Base-by-base conservation (phyloP, 2,888 invertebrate genomes). In the Nysson spinosus region DNA sequence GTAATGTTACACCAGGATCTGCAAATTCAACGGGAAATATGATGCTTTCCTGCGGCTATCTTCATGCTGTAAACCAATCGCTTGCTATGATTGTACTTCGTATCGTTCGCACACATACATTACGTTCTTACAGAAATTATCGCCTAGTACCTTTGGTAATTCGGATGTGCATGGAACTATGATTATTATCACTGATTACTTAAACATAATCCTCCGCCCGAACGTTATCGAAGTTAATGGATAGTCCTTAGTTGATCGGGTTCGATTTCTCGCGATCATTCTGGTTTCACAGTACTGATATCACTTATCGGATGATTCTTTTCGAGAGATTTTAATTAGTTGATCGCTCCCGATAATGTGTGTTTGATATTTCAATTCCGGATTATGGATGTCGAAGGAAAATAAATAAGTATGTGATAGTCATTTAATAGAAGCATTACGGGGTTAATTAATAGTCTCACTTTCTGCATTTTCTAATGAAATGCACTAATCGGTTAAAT, bases 141-240 rank as follows among this genome's bases (percentile, higher is more conserved):
- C 60, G 43, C 57, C 74, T 75, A 73, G 62, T 66, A 77, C 77
- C 82, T 84, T 85, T 84, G 85, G 82, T 85, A 84, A 83, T 84
- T 83, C 79, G 82, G 83, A 80, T 82, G 83, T 83, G 84, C 84
- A 82, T 85, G 84, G 83, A 85, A 85, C 85, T 85, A 83, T 84
- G 79, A 81, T 84, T 81, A 81, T 84, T 83, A 83, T 83, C 83
- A 82, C 81, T 83, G 81, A 78, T 80, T 68, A 51, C 67, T 80
- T 80, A 77, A 69, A 64, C 65, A 72, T 78, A 75, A 72, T 72
- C 68, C 61, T 46, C 17, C 47, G 46, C 40, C 35, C 54, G 39
- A 22, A 24, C 24, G 34, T 11, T 11, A 28, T 54, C 46, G 40
- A 49, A 39, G n/a, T 52, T 14, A 19, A 26, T 14, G 39, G 20